Base-by-base conservation (phyloP, 2,797 vertebrate genomes). In the Anas acuta region DNA sequence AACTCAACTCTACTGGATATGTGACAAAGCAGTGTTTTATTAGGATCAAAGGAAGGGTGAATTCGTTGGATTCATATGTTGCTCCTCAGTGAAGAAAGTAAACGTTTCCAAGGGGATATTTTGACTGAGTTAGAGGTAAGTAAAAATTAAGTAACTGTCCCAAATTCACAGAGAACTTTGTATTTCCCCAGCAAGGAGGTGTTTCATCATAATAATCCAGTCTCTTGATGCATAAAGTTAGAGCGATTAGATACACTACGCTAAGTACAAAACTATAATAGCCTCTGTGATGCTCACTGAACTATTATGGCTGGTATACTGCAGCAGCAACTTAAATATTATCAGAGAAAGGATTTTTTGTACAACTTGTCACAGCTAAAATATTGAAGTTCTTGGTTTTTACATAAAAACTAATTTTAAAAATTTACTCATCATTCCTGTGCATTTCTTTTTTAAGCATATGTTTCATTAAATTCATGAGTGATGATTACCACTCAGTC, bases 1-100 rank as follows among this genome's bases (percentile, higher is more conserved):
- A 73, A 9, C 43, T 57, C 1, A 4, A 3, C 16, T 39, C 6
- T 37, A 25, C 30, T 4, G 20, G 41, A 14, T 26, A 0, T 13
- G 60, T 76, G 64, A 21, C 4, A 20, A 28, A 51, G 33, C 30
- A 39, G 32, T n/a, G 54, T 0, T 5, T 39, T 84, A 71, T 41
- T 35, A 54, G 65, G 19, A 67, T 26, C 5, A 56, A 39, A 87
- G 6, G 5, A 47, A n/a, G 22, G 6, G 9, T 67, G 32, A 83
- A 13, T 11, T 35, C 10, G 19, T 0, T 7, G 41, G 30, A 43
- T 71, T 26, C 37, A 32, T 21, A 56, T 9, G 25, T 53, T 45
- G 7, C 25, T 91, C 12, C 60, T 49, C 45, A 43, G 57, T 9
- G 21, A 22, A 91, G 35, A 89, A 61, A 76, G 10, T 15, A n/a